Evolutionary conservation across 2,888 invertebrate genomes (phyloP).

Genomic region (Oxytorus armatus): DNA sequence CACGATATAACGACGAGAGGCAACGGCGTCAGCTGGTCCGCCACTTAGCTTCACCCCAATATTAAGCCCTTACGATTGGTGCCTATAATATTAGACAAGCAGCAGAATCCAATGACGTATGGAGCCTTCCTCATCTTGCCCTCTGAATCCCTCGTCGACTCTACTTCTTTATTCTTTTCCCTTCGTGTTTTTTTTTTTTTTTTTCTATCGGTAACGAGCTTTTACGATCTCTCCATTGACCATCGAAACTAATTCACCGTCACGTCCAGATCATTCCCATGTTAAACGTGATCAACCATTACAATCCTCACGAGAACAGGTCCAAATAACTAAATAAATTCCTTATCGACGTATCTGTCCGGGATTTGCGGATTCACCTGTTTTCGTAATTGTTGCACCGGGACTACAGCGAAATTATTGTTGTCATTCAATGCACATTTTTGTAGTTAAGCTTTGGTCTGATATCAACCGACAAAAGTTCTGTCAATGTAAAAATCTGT

Average conservation of each 20-base stretch:
- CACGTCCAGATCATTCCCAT: conserved; percentile 39
- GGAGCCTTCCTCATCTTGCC: conserved; percentile 62
- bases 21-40: conserved; percentile 86
- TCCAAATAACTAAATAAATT: neutral
- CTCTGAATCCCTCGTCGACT: conserved; percentile 41
- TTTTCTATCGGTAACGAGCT: too few species aligned
- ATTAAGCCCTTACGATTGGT: conserved; percentile 84
- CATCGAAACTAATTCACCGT: conserved; percentile 56
- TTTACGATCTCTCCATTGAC: conserved; percentile 65
- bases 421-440: too few species aligned
- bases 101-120: conserved; percentile 82
- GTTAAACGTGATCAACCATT: conserved; percentile 33
- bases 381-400: too few species aligned
- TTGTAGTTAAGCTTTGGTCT: too few species aligned
- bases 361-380: too few species aligned
- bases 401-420: too few species aligned
- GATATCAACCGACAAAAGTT: too few species aligned
- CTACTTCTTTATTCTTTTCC: conserved; percentile 40
- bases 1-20: conserved; percentile 49
- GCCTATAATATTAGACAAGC: conserved; percentile 84
- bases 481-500: too few species aligned
- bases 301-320: neutral
- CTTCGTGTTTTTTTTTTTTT: conserved; percentile 43
- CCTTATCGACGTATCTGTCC: neutral
- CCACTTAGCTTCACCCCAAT: conserved; percentile 86